Evolutionary conservation across 2,113 vertebrate species (phyloP), one percentile per base, ranked within the genome.

Genomic region (Lepidothrix coronata): DNA sequence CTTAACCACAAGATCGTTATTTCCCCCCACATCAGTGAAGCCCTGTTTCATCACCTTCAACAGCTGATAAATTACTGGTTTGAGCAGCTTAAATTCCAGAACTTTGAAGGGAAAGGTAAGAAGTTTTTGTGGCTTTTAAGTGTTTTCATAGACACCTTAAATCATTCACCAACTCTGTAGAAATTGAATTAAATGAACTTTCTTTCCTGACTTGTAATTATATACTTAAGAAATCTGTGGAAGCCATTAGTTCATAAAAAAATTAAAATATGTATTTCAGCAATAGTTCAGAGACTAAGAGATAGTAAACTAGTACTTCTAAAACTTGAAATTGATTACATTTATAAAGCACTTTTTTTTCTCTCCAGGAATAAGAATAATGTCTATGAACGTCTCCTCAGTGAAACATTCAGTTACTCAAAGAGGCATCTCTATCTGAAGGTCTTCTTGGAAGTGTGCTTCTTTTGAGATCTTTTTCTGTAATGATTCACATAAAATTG

Each of bases 41-140:
- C 31, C 55, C 10, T 51, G 43, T 89, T 96, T 91, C 85, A 78
- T 77, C 89, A 89, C 57, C 35, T 93, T 75, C 77, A 68, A 39
- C 89, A 93, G 66, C 74, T 94, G 85, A 85, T 88, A 95, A 91
- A 88, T 95, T 37, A 65, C 58, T 75, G 59, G 9, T 57, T 71
- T 77, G 51, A 82, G 57, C 39, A 85, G 33, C 44, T 85, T 75
- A 48, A 81, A 74, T 37, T 33, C 33, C 54, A 67, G 61, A 81
- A 92, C 77, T 91, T 78, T 51, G 57, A 95, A 78, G 33, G 54
- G 57, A 91, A 95, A 85, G 48, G 55, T 67, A 89, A 75, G 65
- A 87, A 46, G 33, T 30, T n/a, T 76, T 92, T 80, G 46, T 88
- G 55, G 79, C 39, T 88, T 91, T 19, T 49, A 49, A 54, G 22